A percentile compares a stretch with the other conserved stretches of the same genome.
Evolutionary conservation across 2,113 vertebrate species (phyloP).

Genomic region (Gila orcuttii): DNA sequence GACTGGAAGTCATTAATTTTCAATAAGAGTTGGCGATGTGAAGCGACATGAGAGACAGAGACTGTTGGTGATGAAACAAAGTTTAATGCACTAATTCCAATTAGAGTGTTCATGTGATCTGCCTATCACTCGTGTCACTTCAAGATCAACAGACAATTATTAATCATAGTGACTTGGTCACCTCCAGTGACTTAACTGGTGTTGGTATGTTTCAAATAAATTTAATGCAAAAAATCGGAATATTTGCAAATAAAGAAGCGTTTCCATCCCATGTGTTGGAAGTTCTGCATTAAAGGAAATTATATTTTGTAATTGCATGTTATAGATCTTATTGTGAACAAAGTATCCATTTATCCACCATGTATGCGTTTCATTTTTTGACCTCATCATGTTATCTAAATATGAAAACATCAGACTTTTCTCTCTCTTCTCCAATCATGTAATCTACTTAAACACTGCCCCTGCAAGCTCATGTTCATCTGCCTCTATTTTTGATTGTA

Average conservation of each 20-base stretch:
- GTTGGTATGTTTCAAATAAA: background rate
- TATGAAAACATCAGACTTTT: too few species aligned
- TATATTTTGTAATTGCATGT: background rate
- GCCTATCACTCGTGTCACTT: background rate
- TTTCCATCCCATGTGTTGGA: background rate
- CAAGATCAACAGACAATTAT: background rate
- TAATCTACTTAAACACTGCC: background rate
- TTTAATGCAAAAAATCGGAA: background rate
- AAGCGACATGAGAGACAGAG: slow-evolving; percentile 18
- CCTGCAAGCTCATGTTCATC: too few species aligned
- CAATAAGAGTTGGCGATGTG: background rate
- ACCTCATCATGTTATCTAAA: too few species aligned
- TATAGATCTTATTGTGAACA: background rate
- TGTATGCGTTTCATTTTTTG: too few species aligned
- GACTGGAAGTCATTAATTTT: slow-evolving; percentile 28
- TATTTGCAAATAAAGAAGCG: background rate
- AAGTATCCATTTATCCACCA: too few species aligned
- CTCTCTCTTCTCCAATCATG: background rate
- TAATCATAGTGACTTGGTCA: background rate
- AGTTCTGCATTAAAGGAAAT: too few species aligned
- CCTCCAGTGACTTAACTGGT: background rate
- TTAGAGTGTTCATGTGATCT: background rate
- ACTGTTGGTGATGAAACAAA: background rate
- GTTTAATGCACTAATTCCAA: background rate
- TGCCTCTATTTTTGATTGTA: background rate